Percentiles rank a stretch among this genome's conserved stretches.
These are phyloP conservation scores for Coecobrya sp. DNA, from an alignment of 2,888 invertebrate genomes.

Conservation along the genomic window DNA sequence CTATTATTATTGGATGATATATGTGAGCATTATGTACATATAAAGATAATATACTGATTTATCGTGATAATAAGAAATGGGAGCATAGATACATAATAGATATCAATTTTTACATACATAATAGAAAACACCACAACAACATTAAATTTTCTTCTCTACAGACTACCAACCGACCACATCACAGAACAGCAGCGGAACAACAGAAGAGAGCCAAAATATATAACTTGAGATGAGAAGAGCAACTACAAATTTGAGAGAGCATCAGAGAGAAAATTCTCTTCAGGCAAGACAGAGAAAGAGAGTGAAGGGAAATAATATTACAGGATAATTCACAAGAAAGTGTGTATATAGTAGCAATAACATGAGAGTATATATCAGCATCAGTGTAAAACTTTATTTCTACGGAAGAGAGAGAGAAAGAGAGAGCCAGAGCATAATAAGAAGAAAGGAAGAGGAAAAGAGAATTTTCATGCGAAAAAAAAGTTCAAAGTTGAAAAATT, in stretches of 20 bases:
- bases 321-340: slow-evolving; percentile 14
- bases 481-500: slow-evolving; percentile 65
- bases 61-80: slow-evolving; percentile 28
- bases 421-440: too few relatives aligned
- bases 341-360: too few relatives aligned
- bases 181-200: slow-evolving; percentile 13
- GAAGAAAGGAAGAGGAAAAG: slow-evolving; percentile 1
- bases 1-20: not conserved
- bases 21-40: not conserved
- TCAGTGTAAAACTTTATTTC: not conserved
- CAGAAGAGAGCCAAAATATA: not conserved
- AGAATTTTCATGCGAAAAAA: slow-evolving; percentile 51
- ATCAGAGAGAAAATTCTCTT: slow-evolving; percentile 13
- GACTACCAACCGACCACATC: slow-evolving; percentile 31
- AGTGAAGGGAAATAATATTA: not conserved
- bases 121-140: slow-evolving; percentile 51
- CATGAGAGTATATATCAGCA: not conserved
- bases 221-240: slow-evolving; percentile 10
- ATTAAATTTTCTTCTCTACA: not conserved
- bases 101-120: slow-evolving; percentile 50
- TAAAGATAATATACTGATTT: not conserved
- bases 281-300: not conserved
- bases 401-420: not conserved
- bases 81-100: slow-evolving; percentile 44
- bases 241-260: not conserved